Conservation (phyloP, 1,140 invertebrate species). For the Plodia interpunctella region DNA sequence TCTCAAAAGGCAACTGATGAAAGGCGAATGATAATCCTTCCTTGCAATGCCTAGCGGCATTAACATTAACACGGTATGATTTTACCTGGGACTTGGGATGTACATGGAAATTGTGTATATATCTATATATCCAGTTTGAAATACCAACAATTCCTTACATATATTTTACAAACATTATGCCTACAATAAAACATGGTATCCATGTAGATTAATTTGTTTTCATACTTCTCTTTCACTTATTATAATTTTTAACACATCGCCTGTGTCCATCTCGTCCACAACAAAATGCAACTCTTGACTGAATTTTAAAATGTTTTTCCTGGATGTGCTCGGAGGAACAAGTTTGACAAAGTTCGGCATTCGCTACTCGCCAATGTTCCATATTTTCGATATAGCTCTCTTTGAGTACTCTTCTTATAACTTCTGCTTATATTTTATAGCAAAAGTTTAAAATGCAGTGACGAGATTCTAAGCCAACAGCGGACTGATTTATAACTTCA, state of each 20-base stretch:
- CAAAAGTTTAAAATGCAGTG: constrained; percentile 34
- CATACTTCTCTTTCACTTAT: too few relatives aligned
- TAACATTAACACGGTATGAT: too few relatives aligned
- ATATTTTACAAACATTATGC: too few relatives aligned
- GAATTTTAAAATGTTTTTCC: constrained; percentile 19
- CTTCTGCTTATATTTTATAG: constrained; percentile 40
- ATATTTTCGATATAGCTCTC: constrained; percentile 38
- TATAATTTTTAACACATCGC: neutral
- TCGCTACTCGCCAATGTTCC: constrained; percentile 26
- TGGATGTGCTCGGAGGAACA: constrained; percentile 10
- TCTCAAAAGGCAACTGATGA: too few relatives aligned
- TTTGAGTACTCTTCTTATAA: constrained; percentile 39
- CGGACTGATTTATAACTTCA: constrained; percentile 30
- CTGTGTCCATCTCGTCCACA: constrained; percentile 7
- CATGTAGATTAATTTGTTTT: too few relatives aligned
- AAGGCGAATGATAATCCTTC: too few relatives aligned
- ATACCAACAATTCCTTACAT: too few relatives aligned
- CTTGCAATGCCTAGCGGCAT: too few relatives aligned
- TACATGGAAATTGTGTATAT: too few relatives aligned
- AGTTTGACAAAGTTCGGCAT: constrained; percentile 25
- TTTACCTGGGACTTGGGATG: too few relatives aligned
- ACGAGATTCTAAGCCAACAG: constrained; percentile 32
- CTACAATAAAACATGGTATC: too few relatives aligned
- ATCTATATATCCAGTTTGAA: too few relatives aligned
- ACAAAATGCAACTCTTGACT: neutral